Conservation (phyloP, 2,113 vertebrate species). For the Vimba vimba region DNA sequence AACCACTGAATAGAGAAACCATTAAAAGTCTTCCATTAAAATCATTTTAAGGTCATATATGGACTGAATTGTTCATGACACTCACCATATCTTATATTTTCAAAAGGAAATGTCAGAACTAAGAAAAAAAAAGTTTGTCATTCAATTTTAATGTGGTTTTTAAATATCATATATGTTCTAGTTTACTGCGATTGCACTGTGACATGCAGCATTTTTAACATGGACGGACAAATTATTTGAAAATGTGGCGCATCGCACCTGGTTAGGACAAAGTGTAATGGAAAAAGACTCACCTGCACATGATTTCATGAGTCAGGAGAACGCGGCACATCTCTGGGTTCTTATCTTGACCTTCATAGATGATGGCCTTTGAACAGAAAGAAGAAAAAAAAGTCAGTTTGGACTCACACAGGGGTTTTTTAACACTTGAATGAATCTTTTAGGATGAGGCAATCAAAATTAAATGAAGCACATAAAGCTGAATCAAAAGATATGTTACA, state of each 20-base stretch:
- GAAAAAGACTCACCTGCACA: slow-evolving; percentile 93
- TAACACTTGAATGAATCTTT: neutral
- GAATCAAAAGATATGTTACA: neutral
- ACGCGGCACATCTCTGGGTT: slow-evolving; percentile 99
- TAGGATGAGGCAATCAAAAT: neutral
- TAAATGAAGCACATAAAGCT: neutral
- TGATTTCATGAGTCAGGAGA: slow-evolving; percentile 98
- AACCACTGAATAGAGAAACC: no score
- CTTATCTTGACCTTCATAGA: slow-evolving; percentile 99
- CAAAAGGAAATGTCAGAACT: no score
- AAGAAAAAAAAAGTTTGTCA: neutral
- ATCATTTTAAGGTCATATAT: no score
- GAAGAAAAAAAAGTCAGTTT: neutral
- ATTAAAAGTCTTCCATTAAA: no score
- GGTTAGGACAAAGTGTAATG: neutral
- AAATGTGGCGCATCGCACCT: neutral
- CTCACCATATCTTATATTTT: no score
- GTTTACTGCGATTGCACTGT: neutral
- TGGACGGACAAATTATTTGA: neutral
- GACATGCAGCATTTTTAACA: neutral
- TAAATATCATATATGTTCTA: neutral
- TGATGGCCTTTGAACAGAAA: slow-evolving; percentile 84
- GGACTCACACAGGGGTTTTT: neutral
- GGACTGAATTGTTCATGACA: neutral
- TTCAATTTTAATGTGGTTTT: neutral